A percentile compares a stretch with the other conserved stretches of the same genome.
Evolutionary conservation across 2,113 vertebrate genomes (phyloP).

Genomic region (Nothobranchius kuhntae): DNA sequence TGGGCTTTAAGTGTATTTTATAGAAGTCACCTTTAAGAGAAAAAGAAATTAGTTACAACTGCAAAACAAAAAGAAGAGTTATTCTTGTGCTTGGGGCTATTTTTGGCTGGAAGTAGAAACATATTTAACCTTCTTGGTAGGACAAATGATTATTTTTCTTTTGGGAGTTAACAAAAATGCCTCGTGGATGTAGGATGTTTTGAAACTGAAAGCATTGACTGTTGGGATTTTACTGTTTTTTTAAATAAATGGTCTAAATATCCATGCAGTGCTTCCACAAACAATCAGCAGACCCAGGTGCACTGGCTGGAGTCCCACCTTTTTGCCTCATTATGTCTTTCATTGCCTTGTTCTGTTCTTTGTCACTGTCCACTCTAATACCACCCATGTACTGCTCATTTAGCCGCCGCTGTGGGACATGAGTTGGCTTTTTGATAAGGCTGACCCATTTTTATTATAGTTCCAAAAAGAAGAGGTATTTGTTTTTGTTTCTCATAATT

Average conservation of each 20-base stretch:
- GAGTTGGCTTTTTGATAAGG: slow-evolving; percentile 1
- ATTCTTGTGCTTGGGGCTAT: not conserved
- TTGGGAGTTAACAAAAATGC: slow-evolving; percentile 1
- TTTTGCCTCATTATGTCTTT: slow-evolving; percentile 44
- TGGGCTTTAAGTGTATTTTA: too few relatives aligned
- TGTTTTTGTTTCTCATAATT: not conserved
- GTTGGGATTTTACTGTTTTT: slow-evolving; percentile 4
- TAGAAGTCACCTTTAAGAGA: not conserved
- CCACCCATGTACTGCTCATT: slow-evolving; percentile 8
- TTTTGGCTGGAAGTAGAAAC: slow-evolving; percentile 3
- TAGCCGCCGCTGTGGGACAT: slow-evolving; percentile 5
- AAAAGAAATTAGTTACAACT: slow-evolving; percentile 19
- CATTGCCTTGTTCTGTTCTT: slow-evolving; percentile 31
- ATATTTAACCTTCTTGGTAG: slow-evolving; percentile 8
- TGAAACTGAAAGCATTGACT: not conserved
- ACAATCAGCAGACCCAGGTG: slow-evolving; percentile 35
- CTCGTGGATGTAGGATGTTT: not conserved
- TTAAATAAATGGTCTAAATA: not conserved
- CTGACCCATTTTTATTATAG: not conserved
- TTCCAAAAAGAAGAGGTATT: not conserved
- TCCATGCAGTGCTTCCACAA: slow-evolving; percentile 32
- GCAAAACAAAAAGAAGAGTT: too few relatives aligned
- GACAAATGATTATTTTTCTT: slow-evolving; percentile 10
- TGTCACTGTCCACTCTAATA: slow-evolving; percentile 24
- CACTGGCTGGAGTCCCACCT: slow-evolving; percentile 44